Conservation (phyloP, 1,140 invertebrate species). For the Geopemphigus sp. region DNA sequence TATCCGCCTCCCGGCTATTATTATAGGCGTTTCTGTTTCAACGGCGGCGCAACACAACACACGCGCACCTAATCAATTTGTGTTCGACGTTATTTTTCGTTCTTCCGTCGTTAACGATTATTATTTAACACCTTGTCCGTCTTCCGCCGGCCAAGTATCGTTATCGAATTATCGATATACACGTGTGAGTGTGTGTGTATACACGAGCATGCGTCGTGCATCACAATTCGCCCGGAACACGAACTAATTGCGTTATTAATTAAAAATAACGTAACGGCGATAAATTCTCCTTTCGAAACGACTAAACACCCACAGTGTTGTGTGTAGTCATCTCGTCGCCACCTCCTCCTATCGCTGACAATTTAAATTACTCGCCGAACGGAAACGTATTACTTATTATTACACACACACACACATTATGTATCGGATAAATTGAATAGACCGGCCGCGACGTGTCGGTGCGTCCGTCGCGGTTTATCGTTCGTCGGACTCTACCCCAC, state of each 20-base stretch:
- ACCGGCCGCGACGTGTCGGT: no score
- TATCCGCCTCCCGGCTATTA: slow-evolving; percentile 18
- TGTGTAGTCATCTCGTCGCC: background rate
- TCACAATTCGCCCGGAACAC: background rate
- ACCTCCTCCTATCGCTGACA: slow-evolving; percentile 6
- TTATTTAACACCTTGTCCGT: slow-evolving; percentile 39
- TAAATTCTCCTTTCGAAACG: background rate
- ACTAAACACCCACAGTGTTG: background rate
- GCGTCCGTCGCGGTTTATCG: no score
- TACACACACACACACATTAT: no score
- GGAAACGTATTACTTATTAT: background rate
- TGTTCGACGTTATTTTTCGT: slow-evolving; percentile 32
- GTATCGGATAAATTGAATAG: no score
- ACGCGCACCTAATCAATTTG: slow-evolving; percentile 29
- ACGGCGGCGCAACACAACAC: background rate
- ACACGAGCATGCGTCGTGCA: no score
- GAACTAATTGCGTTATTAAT: slow-evolving; percentile 1
- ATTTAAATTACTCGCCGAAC: slow-evolving; percentile 18
- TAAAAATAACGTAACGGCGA: background rate
- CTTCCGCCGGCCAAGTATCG: background rate
- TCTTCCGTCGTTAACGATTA: slow-evolving; percentile 11
- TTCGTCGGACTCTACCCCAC: no score
- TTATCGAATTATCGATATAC: background rate
- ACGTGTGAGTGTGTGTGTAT: background rate
- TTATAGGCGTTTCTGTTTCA: slow-evolving; percentile 36